These are phyloP conservation scores for Zaprionus tsacasi DNA, from an alignment of 1,140 invertebrate species.

Conservation along the genomic window DNA sequence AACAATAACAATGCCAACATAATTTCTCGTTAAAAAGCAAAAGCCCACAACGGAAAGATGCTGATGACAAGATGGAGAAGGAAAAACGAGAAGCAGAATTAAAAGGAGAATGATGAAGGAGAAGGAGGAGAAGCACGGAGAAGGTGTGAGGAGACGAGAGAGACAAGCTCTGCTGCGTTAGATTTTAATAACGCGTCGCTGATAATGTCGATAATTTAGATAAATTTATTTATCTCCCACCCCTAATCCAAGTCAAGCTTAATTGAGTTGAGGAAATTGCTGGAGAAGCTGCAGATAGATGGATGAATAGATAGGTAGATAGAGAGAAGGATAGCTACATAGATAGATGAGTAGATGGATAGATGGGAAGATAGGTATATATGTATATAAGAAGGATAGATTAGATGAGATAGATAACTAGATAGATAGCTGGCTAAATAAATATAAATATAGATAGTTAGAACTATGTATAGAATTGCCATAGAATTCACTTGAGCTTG, in stretches of 20 bases:
- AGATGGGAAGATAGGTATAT: not conserved
- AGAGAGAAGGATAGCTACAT: too few relatives aligned
- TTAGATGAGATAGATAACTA: not conserved
- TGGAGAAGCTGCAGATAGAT: slow-evolving; percentile 22
- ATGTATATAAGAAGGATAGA: not conserved
- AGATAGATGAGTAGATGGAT: too few relatives aligned
- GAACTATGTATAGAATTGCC: not conserved
- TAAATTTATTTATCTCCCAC: slow-evolving; percentile 68
- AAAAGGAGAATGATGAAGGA: too few relatives aligned
- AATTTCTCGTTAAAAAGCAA: slow-evolving; percentile 74
- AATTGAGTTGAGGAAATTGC: slow-evolving; percentile 50
- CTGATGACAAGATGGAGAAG: slow-evolving; percentile 38
- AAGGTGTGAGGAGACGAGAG: not conserved
- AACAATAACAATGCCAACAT: slow-evolving; percentile 71
- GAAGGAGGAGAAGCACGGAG: slow-evolving; percentile 1
- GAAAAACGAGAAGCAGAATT: slow-evolving; percentile 9
- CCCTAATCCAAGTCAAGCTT: slow-evolving; percentile 30
- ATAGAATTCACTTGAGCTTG: not conserved
- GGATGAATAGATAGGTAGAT: too few relatives aligned
- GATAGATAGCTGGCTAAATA: too few relatives aligned
- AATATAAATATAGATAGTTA: too few relatives aligned
- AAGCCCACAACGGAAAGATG: slow-evolving; percentile 57
- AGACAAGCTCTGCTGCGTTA: slow-evolving; percentile 51
- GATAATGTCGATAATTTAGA: slow-evolving; percentile 80
- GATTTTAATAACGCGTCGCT: slow-evolving; percentile 62